Evolutionary conservation across 1,140 invertebrate species (phyloP), one percentile per base, ranked within the genome.

Genomic region (Drosophila paulistorum): DNA sequence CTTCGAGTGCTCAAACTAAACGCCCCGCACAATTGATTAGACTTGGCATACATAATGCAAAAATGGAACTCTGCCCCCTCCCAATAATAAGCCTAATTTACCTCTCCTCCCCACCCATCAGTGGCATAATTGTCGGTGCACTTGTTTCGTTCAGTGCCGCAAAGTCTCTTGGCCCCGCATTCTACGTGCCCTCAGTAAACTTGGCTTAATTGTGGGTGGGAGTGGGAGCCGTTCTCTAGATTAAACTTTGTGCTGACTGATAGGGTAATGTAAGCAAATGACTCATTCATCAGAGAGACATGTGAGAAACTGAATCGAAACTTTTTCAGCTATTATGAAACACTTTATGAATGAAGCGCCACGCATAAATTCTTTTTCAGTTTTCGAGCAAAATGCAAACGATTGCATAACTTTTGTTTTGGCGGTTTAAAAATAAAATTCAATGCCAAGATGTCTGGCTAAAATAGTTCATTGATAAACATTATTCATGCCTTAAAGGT

Each of bases 1-100:
- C 83, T 83, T 71, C 65, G 83, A 79, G 59, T 79, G 75, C 74
- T 57, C 66, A 63, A 84, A 85, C 81, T 85, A 81, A 81, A 71
- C 23, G 81, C 77, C 74, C 70, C 72, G 76, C 37, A 73, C 79
- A 87, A 87, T 86, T 86, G 83, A 87, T 86, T 86, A 86, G 72
- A 87, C 74, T 41, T 59, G 81, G 77, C 64, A 71, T 71, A 77
- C 62, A 77, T 68, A 76, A 77, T 63, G 70, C 73, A 74, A 68
- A 39, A 39, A 39, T 39, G 67, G 59, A 20, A 7, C 51, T 30
- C 30, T 51, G 30, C 10, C 51, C 35, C 57, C 14, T 9, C 14
- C 45, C 45, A 37, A 37, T 14, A 30, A 30, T 30, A 30, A 30
- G 30, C 30, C 30, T 30, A 30, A 30, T 30, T 30, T 30, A 3